These are phyloP conservation scores for Aphrophora alni DNA, from an alignment of 2,888 invertebrate species.

Conservation along the genomic window DNA sequence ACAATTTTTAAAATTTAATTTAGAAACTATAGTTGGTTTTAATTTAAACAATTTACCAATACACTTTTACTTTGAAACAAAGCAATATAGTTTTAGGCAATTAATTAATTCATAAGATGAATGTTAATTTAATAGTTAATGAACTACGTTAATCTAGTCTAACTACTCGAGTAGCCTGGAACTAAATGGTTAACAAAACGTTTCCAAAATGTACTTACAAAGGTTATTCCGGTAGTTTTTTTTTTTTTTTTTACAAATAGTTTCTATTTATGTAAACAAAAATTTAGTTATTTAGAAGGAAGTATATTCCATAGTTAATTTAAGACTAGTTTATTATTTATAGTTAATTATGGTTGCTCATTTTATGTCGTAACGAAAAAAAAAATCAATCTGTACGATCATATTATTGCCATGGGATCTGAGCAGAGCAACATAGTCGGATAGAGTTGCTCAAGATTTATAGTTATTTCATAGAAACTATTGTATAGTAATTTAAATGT, in stretches of 20 bases:
- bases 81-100: slow-evolving; percentile 4
- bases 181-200: not conserved
- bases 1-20: not conserved
- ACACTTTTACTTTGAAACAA: not conserved
- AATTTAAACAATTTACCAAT: not conserved
- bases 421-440: not conserved
- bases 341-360: slow-evolving; percentile 39
- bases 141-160: not conserved
- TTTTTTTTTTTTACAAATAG: not conserved
- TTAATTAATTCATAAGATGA: slow-evolving; percentile 6
- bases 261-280: not conserved
- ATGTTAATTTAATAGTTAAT: slow-evolving; percentile 3
- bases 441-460: not conserved
- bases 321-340: slow-evolving; percentile 37
- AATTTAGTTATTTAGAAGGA: slow-evolving; percentile 1
- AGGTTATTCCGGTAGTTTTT: not conserved
- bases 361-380: slow-evolving; percentile 32
- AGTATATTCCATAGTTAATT: slow-evolving; percentile 42
- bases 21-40: not conserved
- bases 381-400: not conserved
- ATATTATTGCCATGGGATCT: not conserved
- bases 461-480: not conserved
- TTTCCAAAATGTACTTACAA: not conserved
- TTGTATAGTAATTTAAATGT: not conserved
- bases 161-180: not conserved